Percentiles rank a stretch among this genome's conserved stretches.
Evolutionary conservation across 1,140 invertebrate species (phyloP).

Genomic region (Drosophila azteca): DNA sequence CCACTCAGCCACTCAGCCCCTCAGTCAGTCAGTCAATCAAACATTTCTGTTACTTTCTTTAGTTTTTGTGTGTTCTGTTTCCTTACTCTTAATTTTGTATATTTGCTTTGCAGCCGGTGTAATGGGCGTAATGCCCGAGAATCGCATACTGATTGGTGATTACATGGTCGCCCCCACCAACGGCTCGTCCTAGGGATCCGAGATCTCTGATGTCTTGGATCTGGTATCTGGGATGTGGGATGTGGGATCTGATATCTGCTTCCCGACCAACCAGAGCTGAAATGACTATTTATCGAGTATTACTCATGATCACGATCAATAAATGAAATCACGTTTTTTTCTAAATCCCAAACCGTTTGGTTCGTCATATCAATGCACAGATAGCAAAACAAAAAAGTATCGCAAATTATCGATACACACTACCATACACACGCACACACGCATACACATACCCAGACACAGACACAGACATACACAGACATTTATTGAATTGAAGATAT

Average conservation of each 20-base stretch:
- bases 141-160: conserved; percentile 83
- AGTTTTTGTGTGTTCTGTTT: conserved; percentile 11
- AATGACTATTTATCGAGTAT: conserved; percentile 61
- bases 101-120: conserved; percentile 75
- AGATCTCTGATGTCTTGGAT: too few species aligned
- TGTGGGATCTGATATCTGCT: too few species aligned
- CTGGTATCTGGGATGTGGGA: too few species aligned
- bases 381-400: conserved; percentile 17
- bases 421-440: not conserved
- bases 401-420: conserved; percentile 33
- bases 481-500: not conserved
- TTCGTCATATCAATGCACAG: conserved; percentile 77
- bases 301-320: conserved; percentile 31
- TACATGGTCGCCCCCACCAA: conserved; percentile 75
- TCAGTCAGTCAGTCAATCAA: not conserved
- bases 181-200: conserved; percentile 57
- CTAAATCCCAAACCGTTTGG: conserved; percentile 46
- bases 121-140: conserved; percentile 83
- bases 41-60: conserved; percentile 19
- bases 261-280: conserved; percentile 10
- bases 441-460: conserved; percentile 1
- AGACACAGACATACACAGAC: not conserved
- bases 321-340: conserved; percentile 37
- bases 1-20: too few species aligned
- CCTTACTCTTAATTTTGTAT: conserved; percentile 44